These are phyloP conservation scores for Drosophila kohkoa DNA, from an alignment of 1,140 invertebrate species.

Conservation along the genomic window DNA sequence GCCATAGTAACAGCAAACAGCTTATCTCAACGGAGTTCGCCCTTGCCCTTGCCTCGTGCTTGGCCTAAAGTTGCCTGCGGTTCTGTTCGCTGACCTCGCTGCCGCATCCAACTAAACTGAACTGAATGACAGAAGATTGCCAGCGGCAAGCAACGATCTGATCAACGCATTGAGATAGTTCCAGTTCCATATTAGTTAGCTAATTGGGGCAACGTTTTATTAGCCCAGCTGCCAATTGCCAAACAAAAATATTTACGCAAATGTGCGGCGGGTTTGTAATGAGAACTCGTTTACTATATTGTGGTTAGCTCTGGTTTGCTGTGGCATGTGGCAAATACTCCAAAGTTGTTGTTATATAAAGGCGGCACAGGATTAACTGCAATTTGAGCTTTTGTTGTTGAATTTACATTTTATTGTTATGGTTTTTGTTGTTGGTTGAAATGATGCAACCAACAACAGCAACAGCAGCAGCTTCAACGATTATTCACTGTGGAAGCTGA, in stretches of 20 bases:
- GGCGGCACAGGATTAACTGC: constrained; percentile 55
- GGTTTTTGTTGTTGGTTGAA: constrained; percentile 33
- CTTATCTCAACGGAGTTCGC: neutral
- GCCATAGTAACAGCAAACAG: neutral
- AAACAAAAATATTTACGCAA: constrained; percentile 48
- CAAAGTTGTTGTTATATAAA: constrained; percentile 63
- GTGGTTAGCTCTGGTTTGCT: constrained; percentile 1
- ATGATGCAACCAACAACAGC: neutral
- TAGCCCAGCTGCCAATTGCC: constrained; percentile 32
- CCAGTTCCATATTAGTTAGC: constrained; percentile 26
- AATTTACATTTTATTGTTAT: constrained; percentile 71
- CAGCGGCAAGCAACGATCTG: neutral
- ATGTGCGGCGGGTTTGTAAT: constrained; percentile 26
- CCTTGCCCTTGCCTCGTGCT: constrained; percentile 38
- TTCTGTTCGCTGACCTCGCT: constrained; percentile 15
- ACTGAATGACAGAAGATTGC: neutral
- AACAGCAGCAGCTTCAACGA: neutral
- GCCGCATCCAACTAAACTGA: constrained; percentile 11
- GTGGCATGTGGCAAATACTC: constrained; percentile 8
- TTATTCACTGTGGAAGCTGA: constrained; percentile 16
- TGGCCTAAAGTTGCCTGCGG: constrained; percentile 27
- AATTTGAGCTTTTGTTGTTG: constrained; percentile 46
- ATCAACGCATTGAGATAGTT: constrained; percentile 14
- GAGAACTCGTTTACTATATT: constrained; percentile 60
- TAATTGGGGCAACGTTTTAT: constrained; percentile 33